Conservation (phyloP, 1,140 invertebrate genomes). For the Proctacanthus coquilletti region DNA sequence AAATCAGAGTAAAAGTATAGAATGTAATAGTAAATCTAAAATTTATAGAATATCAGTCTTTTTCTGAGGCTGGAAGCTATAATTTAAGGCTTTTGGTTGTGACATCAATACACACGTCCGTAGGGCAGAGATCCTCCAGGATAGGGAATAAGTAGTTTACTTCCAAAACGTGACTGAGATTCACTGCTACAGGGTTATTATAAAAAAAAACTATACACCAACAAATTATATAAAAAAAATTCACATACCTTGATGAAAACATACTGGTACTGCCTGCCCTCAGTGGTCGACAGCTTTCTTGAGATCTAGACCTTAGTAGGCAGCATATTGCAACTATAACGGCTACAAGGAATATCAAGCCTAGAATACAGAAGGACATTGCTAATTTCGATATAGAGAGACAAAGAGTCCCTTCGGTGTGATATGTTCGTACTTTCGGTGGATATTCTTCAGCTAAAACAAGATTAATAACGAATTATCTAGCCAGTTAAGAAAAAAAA, state of each 20-base stretch:
- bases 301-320: conserved; percentile 38
- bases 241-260: conserved; percentile 22
- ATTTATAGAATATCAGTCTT: too few species aligned
- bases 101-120: conserved; percentile 24
- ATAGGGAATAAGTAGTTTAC: conserved; percentile 27
- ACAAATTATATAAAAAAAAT: conserved; percentile 2
- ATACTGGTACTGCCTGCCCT: conserved; percentile 20
- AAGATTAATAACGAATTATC: neutral
- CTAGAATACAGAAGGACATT: conserved; percentile 47
- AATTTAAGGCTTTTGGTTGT: too few species aligned
- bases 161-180: conserved; percentile 24
- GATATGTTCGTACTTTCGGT: conserved; percentile 15
- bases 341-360: conserved; percentile 47
- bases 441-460: conserved; percentile 22
- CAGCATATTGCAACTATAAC: conserved; percentile 47
- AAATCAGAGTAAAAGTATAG: too few species aligned
- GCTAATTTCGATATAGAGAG: conserved; percentile 55
- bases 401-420: conserved; percentile 35
- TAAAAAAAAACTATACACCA: conserved; percentile 8
- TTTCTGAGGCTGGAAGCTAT: too few species aligned
- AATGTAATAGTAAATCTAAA: too few species aligned
- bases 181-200: conserved; percentile 17
- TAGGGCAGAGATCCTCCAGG: conserved; percentile 26
- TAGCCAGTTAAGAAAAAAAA: neutral
- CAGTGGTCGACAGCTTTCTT: conserved; percentile 10